Evolutionary conservation across 2,888 invertebrate genomes (phyloP), one percentile per base, ranked within the genome.

Genomic region (Galeruca laticollis): DNA sequence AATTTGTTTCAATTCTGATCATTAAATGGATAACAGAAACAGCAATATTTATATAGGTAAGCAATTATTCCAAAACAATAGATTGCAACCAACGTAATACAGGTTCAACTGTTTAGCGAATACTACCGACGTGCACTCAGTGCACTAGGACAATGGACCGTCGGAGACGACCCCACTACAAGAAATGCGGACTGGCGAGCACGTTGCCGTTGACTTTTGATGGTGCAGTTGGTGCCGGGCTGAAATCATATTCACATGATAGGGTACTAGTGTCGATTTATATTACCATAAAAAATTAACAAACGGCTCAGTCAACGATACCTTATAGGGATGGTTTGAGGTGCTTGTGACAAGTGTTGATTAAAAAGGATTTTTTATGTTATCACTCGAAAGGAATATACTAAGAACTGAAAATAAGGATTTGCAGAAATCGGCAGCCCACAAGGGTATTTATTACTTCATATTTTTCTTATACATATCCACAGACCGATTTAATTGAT

Each of bases 181-280:
- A 15, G 15, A 21, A 33, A 59, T 47, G 35, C 37, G 40, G 26
- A 64, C 31, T 57, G 37, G 49, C 59, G 49, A 66, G 59, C 59
- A 59, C 47, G 49, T 66, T 51, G 59, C 56, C 26, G 15, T 54
- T 20, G 51, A 43, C 13, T 66, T 66, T 66, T 37, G 59, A 49
- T 59, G 20, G 51, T 66, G 59, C 51, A 66, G 65, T 66, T 51
- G 65, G 47, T 51, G 65, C 59, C 57, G 65, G 65, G 59, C 59
- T 65, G 31, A 65, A 65, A 65, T 43, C 18, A 40, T 37, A 15
- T 37, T 21, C 33, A 21, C 21, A 51, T 63, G 21, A 54, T 18
- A 63, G 15, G 56, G 21, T 65, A 40, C 26, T 52, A 52, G 62
- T 52, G 33, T 15, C 56, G 33, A 35, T 56, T 33, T n/a, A 13